These are phyloP conservation scores for Xylocopa sonorina DNA, from an alignment of 1,140 invertebrate species.

Conservation along the genomic window DNA sequence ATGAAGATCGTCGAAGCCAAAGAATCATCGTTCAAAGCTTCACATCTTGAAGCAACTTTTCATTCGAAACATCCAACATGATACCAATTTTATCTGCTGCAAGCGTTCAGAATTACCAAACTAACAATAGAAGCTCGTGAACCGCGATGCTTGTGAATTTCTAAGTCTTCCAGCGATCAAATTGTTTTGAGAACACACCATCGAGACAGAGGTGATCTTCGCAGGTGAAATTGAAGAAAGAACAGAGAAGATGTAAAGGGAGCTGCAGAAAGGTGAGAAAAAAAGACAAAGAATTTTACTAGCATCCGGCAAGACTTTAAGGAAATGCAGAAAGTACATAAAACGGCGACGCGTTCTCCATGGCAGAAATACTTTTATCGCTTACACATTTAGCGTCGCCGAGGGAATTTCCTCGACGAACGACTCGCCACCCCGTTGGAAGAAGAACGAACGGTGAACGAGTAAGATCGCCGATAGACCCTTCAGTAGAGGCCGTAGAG, in stretches of 20 bases:
- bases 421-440: constrained; percentile 35
- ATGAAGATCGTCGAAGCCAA: no score
- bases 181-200: neutral
- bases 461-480: constrained; percentile 40
- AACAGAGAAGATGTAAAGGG: neutral
- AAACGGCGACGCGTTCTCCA: constrained; percentile 60
- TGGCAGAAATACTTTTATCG: constrained; percentile 67
- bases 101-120: neutral
- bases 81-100: no score
- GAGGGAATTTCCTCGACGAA: constrained; percentile 58
- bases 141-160: constrained; percentile 17
- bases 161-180: constrained; percentile 5
- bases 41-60: no score
- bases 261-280: neutral
- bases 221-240: neutral
- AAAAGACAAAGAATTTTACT: constrained; percentile 52
- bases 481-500: neutral
- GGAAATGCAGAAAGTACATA: constrained; percentile 65
- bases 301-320: constrained; percentile 53
- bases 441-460: neutral
- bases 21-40: no score
- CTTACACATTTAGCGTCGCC: constrained; percentile 65
- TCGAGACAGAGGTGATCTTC: neutral
- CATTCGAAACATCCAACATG: no score
- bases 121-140: neutral